phyloP scores from a whole-genome alignment of 1,140 invertebrate species.

The Drosophila mauritiana region DNA sequence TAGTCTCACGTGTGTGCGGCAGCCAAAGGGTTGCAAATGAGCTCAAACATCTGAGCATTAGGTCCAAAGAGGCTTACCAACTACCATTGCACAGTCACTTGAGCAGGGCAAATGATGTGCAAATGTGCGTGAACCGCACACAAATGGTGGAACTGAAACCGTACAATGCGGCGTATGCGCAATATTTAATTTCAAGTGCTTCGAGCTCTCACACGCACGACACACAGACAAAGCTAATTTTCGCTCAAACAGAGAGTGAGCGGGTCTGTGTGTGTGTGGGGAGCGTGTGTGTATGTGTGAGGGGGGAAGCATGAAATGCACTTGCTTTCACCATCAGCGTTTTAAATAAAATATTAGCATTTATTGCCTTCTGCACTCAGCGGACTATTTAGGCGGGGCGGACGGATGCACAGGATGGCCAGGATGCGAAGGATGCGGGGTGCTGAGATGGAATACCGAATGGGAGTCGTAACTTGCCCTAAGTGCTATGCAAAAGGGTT shows the following conservation, averaged over 20 bases:
- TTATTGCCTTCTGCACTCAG: slow-evolving; percentile 72
- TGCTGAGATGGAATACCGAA: slow-evolving; percentile 24
- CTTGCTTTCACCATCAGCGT: slow-evolving; percentile 59
- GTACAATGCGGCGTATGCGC: slow-evolving; percentile 58
- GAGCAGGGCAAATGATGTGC: slow-evolving; percentile 64
- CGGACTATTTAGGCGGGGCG: slow-evolving; percentile 47
- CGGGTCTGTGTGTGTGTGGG: slow-evolving; percentile 3
- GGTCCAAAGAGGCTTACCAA: slow-evolving; percentile 48
- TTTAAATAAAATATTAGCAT: slow-evolving; percentile 79
- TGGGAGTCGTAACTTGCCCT: slow-evolving; percentile 47
- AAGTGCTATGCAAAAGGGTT: slow-evolving; percentile 65
- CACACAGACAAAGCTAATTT: slow-evolving; percentile 52
- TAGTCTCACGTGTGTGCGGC: slow-evolving; percentile 17
- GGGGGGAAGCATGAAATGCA: slow-evolving; percentile 43
- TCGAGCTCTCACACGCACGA: slow-evolving; percentile 24
- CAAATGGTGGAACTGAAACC: background rate
- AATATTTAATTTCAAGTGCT: slow-evolving; percentile 65
- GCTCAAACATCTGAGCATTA: slow-evolving; percentile 56
- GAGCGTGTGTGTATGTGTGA: background rate
- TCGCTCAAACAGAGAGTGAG: slow-evolving; percentile 20
- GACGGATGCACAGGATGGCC: slow-evolving; percentile 8
- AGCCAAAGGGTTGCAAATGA: slow-evolving; percentile 71
- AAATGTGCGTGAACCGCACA: slow-evolving; percentile 62
- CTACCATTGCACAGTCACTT: slow-evolving; percentile 24
- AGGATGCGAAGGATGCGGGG: slow-evolving; percentile 15